Evolutionary conservation across 2,113 vertebrate species (phyloP), one percentile per base, ranked within the genome.

Genomic region (human): DNA sequence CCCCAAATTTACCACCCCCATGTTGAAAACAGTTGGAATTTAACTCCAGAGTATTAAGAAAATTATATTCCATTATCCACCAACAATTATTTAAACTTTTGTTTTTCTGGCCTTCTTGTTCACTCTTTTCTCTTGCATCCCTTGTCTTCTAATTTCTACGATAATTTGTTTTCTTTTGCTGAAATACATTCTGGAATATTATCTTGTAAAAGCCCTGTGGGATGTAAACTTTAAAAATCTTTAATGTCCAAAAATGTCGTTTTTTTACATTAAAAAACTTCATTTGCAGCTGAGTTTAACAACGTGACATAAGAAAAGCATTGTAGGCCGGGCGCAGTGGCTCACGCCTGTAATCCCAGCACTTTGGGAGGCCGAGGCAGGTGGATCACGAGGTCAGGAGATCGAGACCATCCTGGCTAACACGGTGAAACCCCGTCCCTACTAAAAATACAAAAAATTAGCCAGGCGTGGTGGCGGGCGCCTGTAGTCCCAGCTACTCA

Each of bases 121-220:
- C 22, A 48, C 38, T 22, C 66, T 73, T 59, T 83, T 59, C 32
- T 48, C 30, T 59, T 32, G 20, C 38, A 81, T 25, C 25, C 40
- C 14, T 86, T 81, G 48, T 75, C 25, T 95, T 90, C 32, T 76
- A n/a, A 40, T 90, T 83, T 75, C 68, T 61, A 83, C 35, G 76
- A 61, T 89, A 93, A 73, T 59, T 57, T 83, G 14, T 87, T 85
- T 96, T 75, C 73, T 88, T 90, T 87, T 61, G 48, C 57, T 78
- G 22, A 82, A 45, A 13, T 61, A 40, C 2, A 87, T 81, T 87
- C 16, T 93, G 87, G 6, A 57, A 75, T 86, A 86, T 82, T 94
- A 57, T 72, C 35, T 61, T 85, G 16, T 43, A 88, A 68, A 30
- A 83, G 27, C n/a, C n/a, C 14, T 64, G 25, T 66, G 52, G 43